These are phyloP conservation scores for Protobothrops flavoviridis DNA, from an alignment of 2,113 vertebrate species.

Conservation along the genomic window DNA sequence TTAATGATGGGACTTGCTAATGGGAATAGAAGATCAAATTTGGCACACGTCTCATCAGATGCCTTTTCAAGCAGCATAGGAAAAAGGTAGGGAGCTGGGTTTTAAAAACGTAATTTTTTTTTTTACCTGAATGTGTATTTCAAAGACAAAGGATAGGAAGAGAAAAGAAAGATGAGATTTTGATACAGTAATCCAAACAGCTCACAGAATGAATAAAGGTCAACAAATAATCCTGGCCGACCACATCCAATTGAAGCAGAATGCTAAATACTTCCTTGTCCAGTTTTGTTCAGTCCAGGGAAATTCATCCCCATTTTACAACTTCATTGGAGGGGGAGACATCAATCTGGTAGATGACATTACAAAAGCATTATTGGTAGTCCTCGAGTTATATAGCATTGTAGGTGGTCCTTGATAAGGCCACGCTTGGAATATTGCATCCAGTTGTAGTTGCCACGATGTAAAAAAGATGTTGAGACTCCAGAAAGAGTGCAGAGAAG, in stretches of 20 bases:
- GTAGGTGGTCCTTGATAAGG: not conserved
- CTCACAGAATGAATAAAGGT: not conserved
- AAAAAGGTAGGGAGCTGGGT: not conserved
- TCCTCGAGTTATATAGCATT: too few species aligned
- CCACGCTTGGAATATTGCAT: fast-evolving
- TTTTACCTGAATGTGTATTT: slow-evolving; percentile 1
- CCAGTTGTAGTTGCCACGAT: not conserved
- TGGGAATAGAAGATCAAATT: slow-evolving; percentile 7
- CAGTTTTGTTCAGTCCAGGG: not conserved
- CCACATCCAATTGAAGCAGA: not conserved
- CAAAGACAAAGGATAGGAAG: not conserved
- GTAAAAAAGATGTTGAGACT: not conserved
- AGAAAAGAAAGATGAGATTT: not conserved
- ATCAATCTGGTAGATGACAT: too few species aligned
- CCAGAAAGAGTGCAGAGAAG: not conserved
- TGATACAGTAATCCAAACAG: not conserved
- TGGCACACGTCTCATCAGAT: not conserved
- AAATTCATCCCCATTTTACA: not conserved
- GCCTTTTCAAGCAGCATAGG: not conserved
- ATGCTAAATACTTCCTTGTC: not conserved
- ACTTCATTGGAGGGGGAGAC: not conserved
- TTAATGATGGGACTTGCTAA: slow-evolving; percentile 26
- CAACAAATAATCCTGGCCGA: not conserved
- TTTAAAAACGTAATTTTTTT: not conserved
- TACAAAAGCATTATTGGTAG: too few species aligned